Percentiles rank a stretch among this genome's conserved stretches.
phyloP scores from a whole-genome alignment of 2,113 vertebrate species.

The Ploceus nigricollis region DNA sequence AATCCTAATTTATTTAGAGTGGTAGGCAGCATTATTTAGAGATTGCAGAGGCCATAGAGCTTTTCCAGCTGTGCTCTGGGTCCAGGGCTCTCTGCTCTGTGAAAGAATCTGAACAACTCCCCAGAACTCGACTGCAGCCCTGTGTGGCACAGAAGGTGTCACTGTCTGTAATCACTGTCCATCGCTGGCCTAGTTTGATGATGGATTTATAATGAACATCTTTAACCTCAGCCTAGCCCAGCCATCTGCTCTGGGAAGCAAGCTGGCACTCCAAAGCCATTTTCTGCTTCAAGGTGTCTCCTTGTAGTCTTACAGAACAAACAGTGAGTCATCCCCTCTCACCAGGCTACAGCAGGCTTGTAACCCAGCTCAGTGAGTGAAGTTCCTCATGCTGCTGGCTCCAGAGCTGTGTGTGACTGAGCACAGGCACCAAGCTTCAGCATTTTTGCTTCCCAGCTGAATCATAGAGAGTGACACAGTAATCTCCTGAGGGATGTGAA shows the following conservation, averaged over 20 bases:
- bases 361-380: not conserved
- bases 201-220: conserved; percentile 37
- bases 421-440: not conserved
- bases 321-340: not conserved
- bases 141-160: not conserved
- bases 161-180: not conserved
- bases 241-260: conserved; percentile 47
- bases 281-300: conserved; percentile 51
- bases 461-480: not conserved
- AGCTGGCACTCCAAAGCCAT: conserved; percentile 23
- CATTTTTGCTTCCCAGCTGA: not conserved
- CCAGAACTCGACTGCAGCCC: not conserved
- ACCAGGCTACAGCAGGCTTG: not conserved
- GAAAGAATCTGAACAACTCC: not conserved
- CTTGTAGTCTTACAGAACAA: not conserved
- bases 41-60: rapidly evolving
- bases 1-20: not conserved
- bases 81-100: not conserved
- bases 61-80: not conserved
- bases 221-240: conserved; percentile 39
- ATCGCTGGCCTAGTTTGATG: conserved; percentile 37
- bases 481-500: not conserved
- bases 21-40: not conserved
- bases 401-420: not conserved
- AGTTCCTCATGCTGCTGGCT: not conserved